These are phyloP conservation scores for Tipula unca DNA, from an alignment of 2,888 invertebrate genomes.

Conservation along the genomic window DNA sequence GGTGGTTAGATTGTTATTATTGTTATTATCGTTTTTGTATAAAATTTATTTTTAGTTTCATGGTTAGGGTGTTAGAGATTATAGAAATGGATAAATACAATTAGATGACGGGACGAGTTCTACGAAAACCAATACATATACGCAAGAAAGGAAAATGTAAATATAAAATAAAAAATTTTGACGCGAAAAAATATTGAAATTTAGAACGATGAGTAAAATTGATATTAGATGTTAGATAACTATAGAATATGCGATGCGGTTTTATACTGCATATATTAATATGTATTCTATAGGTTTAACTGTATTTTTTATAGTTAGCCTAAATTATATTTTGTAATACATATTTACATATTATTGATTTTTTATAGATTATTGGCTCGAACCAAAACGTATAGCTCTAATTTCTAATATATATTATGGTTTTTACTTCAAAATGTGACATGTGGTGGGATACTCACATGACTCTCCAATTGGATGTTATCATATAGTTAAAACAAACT, in stretches of 20 bases:
- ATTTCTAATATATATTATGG: no score
- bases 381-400: no score
- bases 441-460: no score
- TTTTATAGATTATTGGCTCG: no score
- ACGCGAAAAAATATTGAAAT: background rate
- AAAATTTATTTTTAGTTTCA: constrained; percentile 2
- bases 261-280: no score
- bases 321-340: no score
- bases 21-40: constrained; percentile 14
- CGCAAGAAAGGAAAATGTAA: background rate
- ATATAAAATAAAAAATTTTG: background rate
- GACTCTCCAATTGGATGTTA: no score
- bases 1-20: constrained; percentile 14
- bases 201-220: background rate
- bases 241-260: background rate
- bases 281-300: no score
- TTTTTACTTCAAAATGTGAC: no score
- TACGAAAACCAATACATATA: background rate
- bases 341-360: no score
- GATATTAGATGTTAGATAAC: background rate
- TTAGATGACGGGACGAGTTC: constrained; percentile 14
- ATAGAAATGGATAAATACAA: constrained; percentile 14
- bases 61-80: constrained; percentile 8
- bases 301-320: no score
- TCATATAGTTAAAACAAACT: no score